Evolutionary conservation across 2,797 vertebrate genomes (phyloP).

Genomic region (Crax fasciolata): DNA sequence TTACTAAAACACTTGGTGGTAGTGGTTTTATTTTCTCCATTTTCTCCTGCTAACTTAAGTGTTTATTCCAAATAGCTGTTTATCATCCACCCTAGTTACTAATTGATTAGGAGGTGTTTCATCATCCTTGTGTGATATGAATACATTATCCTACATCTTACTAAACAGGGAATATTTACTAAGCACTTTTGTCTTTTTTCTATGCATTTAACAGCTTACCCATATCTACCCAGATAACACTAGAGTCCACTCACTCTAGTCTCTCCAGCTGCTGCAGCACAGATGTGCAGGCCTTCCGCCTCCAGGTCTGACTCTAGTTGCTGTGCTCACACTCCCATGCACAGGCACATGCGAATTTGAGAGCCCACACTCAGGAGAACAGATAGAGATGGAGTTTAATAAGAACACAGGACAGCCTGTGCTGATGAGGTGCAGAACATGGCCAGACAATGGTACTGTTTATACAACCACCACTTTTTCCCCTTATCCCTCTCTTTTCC

Average conservation of each 20-base stretch:
- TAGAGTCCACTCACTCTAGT: neutral
- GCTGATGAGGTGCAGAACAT: neutral
- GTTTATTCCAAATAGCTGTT: neutral
- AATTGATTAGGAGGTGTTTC: neutral
- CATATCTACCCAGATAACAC: neutral
- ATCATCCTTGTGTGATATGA: neutral
- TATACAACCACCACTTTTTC: neutral
- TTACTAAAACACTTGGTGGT: neutral
- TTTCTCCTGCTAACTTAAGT: neutral
- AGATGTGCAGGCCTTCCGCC: accelerated
- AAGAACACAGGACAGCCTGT: neutral
- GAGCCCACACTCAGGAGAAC: neutral
- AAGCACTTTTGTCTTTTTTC: neutral
- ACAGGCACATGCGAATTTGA: accelerated
- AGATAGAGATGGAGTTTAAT: neutral
- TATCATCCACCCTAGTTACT: neutral
- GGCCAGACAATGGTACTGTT: neutral
- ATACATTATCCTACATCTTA: neutral
- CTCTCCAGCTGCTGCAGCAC: neutral
- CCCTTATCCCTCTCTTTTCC: neutral
- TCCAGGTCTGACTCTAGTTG: neutral
- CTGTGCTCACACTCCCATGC: neutral
- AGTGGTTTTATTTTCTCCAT: neutral
- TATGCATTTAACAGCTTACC: neutral
- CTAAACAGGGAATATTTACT: neutral